These are phyloP conservation scores for Portevinia maculata DNA, from an alignment of 2,888 invertebrate genomes.

Conservation along the genomic window DNA sequence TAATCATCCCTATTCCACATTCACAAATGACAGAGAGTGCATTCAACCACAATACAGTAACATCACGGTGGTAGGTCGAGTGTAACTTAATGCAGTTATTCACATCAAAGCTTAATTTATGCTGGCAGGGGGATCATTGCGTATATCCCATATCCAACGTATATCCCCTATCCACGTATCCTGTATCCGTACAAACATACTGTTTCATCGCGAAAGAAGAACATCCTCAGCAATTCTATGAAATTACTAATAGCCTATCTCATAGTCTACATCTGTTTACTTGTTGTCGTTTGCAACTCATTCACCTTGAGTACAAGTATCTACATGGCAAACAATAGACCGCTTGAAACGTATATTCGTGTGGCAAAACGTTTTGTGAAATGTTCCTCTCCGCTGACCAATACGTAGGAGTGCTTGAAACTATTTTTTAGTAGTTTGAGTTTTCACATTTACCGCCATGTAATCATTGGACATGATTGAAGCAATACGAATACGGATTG, in stretches of 20 bases:
- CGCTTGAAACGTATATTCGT: slow-evolving; percentile 27
- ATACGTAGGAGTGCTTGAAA: slow-evolving; percentile 3
- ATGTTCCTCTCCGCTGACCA: slow-evolving; percentile 45
- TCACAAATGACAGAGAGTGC: slow-evolving; percentile 28
- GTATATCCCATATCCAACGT: slow-evolving; percentile 37
- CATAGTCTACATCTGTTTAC: slow-evolving; percentile 29
- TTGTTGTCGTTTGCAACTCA: slow-evolving; percentile 14
- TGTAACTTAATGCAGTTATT: slow-evolving; percentile 58
- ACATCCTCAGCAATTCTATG: slow-evolving; percentile 31
- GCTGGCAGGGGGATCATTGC: slow-evolving; percentile 50
- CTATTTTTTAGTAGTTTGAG: slow-evolving; percentile 9
- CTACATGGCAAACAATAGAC: not conserved
- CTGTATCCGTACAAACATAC: slow-evolving; percentile 35
- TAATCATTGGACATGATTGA: slow-evolving; percentile 51
- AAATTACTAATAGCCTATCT: slow-evolving; percentile 52
- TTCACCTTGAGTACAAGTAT: slow-evolving; percentile 2
- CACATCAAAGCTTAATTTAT: slow-evolving; percentile 61
- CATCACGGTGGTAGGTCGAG: slow-evolving; percentile 52
- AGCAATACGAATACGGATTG: slow-evolving; percentile 4
- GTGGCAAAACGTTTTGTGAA: slow-evolving; percentile 33
- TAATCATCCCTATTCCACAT: slow-evolving; percentile 33
- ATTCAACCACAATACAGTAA: slow-evolving; percentile 51
- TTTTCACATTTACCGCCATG: slow-evolving; percentile 51
- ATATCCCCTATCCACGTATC: slow-evolving; percentile 33
- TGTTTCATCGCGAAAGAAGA: slow-evolving; percentile 25